Evolutionary conservation across 2,113 vertebrate genomes (phyloP).

Genomic region (Ellobius talpinus): DNA sequence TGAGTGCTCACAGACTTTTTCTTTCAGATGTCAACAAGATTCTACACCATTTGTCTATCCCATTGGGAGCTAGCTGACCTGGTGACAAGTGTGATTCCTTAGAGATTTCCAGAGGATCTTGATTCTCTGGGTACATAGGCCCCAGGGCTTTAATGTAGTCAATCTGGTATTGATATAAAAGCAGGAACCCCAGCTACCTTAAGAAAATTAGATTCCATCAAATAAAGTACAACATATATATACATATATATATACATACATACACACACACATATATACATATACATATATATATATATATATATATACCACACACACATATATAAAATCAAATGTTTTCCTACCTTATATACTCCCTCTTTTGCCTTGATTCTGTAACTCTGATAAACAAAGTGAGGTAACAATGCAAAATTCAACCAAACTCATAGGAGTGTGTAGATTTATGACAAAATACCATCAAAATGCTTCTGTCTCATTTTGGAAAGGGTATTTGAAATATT

Average conservation of each 20-base stretch:
- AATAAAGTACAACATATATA: neutral
- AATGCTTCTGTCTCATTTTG: neutral
- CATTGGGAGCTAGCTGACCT: neutral
- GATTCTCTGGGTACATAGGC: fast-evolving
- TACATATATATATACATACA: too few relatives aligned
- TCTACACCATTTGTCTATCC: neutral
- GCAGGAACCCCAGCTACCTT: neutral
- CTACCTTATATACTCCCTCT: neutral
- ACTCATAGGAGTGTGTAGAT: neutral
- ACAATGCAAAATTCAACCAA: neutral
- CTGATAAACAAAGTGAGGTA: neutral
- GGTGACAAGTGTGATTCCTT: neutral
- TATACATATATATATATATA: too few relatives aligned
- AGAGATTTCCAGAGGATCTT: neutral
- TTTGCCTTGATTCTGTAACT: neutral
- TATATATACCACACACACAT: too few relatives aligned
- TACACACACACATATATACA: neutral
- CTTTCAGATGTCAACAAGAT: neutral
- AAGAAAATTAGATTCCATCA: neutral
- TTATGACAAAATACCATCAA: slow-evolving; percentile 24
- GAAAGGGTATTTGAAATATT: slow-evolving; percentile 21
- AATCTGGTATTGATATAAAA: neutral
- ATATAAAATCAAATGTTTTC: neutral
- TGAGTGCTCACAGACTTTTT: neutral
- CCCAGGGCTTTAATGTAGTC: neutral